These are phyloP conservation scores for Dendrolimus houi DNA, from an alignment of 2,888 invertebrate genomes.

Conservation along the genomic window DNA sequence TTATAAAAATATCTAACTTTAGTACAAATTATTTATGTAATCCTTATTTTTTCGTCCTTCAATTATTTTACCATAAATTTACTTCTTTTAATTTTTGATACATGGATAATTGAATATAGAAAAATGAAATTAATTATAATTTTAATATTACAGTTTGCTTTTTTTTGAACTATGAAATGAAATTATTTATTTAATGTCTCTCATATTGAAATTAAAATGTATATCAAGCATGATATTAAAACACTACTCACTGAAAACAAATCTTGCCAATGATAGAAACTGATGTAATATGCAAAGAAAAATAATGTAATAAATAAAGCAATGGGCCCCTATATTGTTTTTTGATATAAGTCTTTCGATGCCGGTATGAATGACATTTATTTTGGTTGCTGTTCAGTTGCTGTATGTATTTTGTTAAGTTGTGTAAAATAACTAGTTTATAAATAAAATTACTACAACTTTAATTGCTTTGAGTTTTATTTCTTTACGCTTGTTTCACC, in stretches of 20 bases:
- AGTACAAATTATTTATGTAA: no score
- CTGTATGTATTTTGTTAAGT: conserved; percentile 76
- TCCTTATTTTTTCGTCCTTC: no score
- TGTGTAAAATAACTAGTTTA: conserved; percentile 75
- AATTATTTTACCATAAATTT: no score
- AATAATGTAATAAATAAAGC: conserved; percentile 5
- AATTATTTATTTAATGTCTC: no score
- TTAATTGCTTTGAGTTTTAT: conserved; percentile 60
- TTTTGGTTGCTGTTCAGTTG: conserved; percentile 72
- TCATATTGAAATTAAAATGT: no score
- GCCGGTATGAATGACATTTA: conserved; percentile 51
- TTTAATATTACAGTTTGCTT: no score
- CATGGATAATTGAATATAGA: no score
- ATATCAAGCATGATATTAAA: no score
- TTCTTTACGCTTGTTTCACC: conserved; percentile 29
- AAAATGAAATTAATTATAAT: no score
- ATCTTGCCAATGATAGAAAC: conserved; percentile 25
- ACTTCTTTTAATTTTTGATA: no score
- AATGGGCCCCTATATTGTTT: conserved; percentile 12
- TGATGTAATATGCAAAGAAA: conserved; percentile 6
- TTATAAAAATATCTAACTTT: no score
- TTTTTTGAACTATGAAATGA: no score
- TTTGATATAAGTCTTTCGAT: conserved; percentile 17
- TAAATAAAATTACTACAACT: conserved; percentile 69
- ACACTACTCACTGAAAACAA: conserved; percentile 20